Evolutionary conservation across 2,113 vertebrate species (phyloP).

Genomic region (Lycaon pictus): DNA sequence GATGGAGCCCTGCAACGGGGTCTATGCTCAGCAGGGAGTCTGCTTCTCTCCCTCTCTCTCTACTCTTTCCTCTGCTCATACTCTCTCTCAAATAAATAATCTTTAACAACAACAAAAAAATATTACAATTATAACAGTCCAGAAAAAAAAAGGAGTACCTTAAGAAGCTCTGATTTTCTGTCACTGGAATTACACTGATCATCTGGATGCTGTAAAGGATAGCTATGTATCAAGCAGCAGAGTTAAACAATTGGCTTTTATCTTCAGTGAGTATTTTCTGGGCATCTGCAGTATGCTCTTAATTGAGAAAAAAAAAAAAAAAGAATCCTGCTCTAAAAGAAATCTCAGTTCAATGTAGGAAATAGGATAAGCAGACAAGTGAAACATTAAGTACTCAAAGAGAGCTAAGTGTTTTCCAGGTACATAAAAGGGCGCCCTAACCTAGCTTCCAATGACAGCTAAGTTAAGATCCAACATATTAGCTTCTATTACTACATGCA

Average conservation of each 20-base stretch:
- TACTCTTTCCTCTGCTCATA: not conserved
- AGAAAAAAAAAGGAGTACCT: not conserved
- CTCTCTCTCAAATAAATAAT: not conserved
- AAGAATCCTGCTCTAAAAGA: not conserved
- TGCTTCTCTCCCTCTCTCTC: not conserved
- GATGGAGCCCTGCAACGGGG: not conserved
- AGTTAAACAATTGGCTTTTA: conserved; percentile 25
- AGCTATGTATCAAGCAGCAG: not conserved
- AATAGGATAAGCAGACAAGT: not conserved
- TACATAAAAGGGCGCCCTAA: not conserved
- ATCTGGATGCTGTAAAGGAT: not conserved
- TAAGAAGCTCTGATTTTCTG: not conserved
- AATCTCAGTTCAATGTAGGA: not conserved
- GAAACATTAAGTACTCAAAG: not conserved
- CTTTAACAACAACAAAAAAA: not conserved
- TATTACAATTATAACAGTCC: not conserved
- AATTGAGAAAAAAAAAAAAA: conserved; percentile 31
- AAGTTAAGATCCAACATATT: not conserved
- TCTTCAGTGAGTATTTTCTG: not conserved
- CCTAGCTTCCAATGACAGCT: not conserved
- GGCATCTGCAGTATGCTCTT: not conserved
- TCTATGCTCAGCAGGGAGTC: not conserved
- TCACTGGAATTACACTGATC: not conserved
- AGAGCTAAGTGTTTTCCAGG: not conserved
- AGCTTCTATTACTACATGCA: not conserved